Percentiles rank a stretch among this genome's conserved stretches.
Conservation (phyloP, 2,888 invertebrate species). For the Peribatodes rhomboidaria region DNA sequence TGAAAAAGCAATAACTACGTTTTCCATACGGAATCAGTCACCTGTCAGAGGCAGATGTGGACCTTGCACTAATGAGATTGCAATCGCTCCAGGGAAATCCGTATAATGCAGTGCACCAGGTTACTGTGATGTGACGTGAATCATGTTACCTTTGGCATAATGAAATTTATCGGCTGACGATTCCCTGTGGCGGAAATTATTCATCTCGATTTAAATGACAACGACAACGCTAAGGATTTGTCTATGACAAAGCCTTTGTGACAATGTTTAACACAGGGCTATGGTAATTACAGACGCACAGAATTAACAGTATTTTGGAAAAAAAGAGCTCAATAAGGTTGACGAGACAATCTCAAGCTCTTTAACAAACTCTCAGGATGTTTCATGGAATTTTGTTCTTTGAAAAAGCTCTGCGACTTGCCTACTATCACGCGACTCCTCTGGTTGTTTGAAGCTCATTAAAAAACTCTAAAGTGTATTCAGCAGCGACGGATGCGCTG, state of each 20-base stretch:
- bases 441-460: too few relatives aligned
- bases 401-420: too few relatives aligned
- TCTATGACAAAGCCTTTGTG: too few relatives aligned
- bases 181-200: conserved; percentile 17
- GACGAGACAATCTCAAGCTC: too few relatives aligned
- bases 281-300: too few relatives aligned
- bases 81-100: conserved; percentile 81
- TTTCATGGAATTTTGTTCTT: too few relatives aligned
- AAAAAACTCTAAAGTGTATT: not conserved
- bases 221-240: not conserved
- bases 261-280: too few relatives aligned
- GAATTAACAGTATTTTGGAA: too few relatives aligned
- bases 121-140: conserved; percentile 30
- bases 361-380: too few relatives aligned
- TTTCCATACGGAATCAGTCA: conserved; percentile 64
- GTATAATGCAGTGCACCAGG: conserved; percentile 63
- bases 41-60: conserved; percentile 70
- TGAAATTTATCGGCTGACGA: conserved; percentile 48
- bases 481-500: not conserved
- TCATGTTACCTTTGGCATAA: conserved; percentile 56
- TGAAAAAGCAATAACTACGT: conserved; percentile 56
- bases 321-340: too few relatives aligned
- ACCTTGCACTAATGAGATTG: conserved; percentile 78
- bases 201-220: conserved; percentile 7
- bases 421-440: too few relatives aligned